Evolutionary conservation across 2,797 vertebrate genomes (phyloP).

Genomic region (Ispidina lecontei): DNA sequence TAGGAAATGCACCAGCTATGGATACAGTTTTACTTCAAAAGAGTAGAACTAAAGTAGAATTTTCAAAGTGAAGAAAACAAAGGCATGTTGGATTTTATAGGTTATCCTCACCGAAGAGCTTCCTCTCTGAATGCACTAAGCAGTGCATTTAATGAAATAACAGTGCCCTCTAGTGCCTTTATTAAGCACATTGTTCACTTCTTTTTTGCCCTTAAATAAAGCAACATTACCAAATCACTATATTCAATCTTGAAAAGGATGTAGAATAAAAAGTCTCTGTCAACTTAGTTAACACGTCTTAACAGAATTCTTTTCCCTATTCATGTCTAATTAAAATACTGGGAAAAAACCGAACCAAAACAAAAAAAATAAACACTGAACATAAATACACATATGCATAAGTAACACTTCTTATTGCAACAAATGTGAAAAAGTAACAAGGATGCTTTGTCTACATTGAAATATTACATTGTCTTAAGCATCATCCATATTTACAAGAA

Average conservation of each 20-base stretch:
- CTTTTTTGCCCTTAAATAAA: neutral
- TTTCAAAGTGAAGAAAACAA: constrained; percentile 40
- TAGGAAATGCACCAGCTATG: neutral
- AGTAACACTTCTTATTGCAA: neutral
- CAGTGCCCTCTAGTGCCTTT: constrained; percentile 77
- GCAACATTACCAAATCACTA: fast-evolving
- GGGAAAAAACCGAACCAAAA: no score
- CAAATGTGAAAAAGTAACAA: neutral
- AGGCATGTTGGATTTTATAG: constrained; percentile 1
- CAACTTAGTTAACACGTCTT: neutral
- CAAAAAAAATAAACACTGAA: neutral
- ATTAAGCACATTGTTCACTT: neutral
- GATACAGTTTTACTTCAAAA: constrained; percentile 18
- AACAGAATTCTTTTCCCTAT: neutral
- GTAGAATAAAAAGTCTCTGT: neutral
- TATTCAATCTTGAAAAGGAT: neutral
- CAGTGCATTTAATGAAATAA: constrained; percentile 31
- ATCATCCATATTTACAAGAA: neutral
- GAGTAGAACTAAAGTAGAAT: neutral
- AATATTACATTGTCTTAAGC: neutral
- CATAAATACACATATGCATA: fast-evolving
- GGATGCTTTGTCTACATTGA: neutral
- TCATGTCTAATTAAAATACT: neutral
- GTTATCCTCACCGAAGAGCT: neutral
- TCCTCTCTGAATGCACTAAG: neutral